A percentile compares a stretch with the other conserved stretches of the same genome.
These are phyloP conservation scores for Melangyna quadrimaculata DNA, from an alignment of 2,888 invertebrate species.

Conservation along the genomic window DNA sequence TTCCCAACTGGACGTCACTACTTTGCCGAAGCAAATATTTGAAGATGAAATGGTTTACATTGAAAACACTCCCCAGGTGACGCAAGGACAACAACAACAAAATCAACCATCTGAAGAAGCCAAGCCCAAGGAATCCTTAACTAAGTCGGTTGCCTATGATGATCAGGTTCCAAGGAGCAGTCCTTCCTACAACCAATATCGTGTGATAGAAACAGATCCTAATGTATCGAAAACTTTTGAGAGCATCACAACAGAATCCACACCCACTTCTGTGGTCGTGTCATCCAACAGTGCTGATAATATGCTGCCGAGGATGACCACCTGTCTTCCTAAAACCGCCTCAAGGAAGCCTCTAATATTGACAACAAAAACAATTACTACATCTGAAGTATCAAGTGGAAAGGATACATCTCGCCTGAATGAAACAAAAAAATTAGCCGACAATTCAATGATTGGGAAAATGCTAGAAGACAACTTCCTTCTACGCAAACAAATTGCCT, in stretches of 20 bases:
- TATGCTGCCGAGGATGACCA: not conserved
- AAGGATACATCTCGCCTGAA: not conserved
- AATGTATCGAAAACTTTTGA: slow-evolving; percentile 39
- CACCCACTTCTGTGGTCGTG: slow-evolving; percentile 28
- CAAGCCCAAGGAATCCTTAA: slow-evolving; percentile 16
- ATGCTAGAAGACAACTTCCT: slow-evolving; percentile 43
- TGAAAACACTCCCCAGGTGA: slow-evolving; percentile 14
- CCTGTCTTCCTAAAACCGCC: slow-evolving; percentile 3
- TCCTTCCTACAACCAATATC: slow-evolving; percentile 39
- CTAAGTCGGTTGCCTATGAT: slow-evolving; percentile 10
- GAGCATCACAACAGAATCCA: not conserved
- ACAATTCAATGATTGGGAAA: slow-evolving; percentile 36
- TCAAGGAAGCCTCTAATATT: slow-evolving; percentile 50
- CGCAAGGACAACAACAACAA: slow-evolving; percentile 14
- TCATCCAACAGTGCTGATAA: slow-evolving; percentile 26
- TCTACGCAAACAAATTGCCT: slow-evolving; percentile 42
- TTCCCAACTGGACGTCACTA: slow-evolving; percentile 83
- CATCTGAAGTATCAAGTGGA: slow-evolving; percentile 24
- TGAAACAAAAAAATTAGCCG: slow-evolving; percentile 30
- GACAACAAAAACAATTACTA: slow-evolving; percentile 28
- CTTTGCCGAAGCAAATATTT: slow-evolving; percentile 86
- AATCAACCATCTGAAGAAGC: not conserved
- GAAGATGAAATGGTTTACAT: slow-evolving; percentile 82
- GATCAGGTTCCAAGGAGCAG: slow-evolving; percentile 33
- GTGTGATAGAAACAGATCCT: slow-evolving; percentile 40